Percentiles rank a stretch among this genome's conserved stretches.
Conservation (phyloP, 2,888 invertebrate species). For the Tachina grossa region DNA sequence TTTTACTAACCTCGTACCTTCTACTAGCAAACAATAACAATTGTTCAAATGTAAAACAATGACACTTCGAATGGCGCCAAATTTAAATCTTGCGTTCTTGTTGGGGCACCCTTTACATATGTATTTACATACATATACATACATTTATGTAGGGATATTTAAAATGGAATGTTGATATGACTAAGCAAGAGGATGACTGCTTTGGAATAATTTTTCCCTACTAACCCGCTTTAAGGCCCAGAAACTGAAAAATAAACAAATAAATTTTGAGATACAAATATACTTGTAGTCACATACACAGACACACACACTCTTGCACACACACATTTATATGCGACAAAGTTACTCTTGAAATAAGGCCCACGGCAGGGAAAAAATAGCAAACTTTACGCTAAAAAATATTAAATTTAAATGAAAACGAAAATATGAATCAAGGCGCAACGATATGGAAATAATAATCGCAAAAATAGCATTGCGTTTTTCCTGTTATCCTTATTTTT, state of each 20-base stretch:
- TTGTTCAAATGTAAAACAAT: too few species aligned
- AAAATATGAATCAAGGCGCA: conserved; percentile 38
- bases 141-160: neutral
- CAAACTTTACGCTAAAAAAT: neutral
- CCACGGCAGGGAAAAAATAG: conserved; percentile 18
- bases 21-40: too few species aligned
- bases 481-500: neutral
- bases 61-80: too few species aligned
- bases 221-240: conserved; percentile 53
- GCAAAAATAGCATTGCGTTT: conserved; percentile 42
- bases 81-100: too few species aligned
- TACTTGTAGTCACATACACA: neutral
- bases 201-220: conserved; percentile 37
- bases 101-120: too few species aligned
- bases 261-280: conserved; percentile 40
- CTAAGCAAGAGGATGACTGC: conserved; percentile 3
- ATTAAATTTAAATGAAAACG: conserved; percentile 32
- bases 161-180: neutral
- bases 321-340: neutral
- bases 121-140: neutral
- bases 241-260: conserved; percentile 22
- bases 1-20: too few species aligned
- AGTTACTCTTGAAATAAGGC: conserved; percentile 33
- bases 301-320: neutral
- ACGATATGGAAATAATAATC: conserved; percentile 35